Evolutionary conservation across 2,888 invertebrate species (phyloP).

Genomic region (Ichneumoninae sp.): DNA sequence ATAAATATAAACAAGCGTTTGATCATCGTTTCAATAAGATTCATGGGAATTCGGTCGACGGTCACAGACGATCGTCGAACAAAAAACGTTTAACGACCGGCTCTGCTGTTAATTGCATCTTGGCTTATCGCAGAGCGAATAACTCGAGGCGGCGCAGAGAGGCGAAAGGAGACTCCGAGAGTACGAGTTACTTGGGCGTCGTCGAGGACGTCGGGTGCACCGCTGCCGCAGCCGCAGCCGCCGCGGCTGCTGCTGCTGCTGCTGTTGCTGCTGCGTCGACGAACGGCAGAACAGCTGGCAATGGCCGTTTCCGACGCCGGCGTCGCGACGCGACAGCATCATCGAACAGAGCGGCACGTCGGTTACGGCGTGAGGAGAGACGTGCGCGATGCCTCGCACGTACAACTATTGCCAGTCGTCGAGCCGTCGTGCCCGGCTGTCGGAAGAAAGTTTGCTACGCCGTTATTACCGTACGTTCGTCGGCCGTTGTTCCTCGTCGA

Average conservation of each 20-base stretch:
- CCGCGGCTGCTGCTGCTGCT: neutral
- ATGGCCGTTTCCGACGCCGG: slow-evolving; percentile 55
- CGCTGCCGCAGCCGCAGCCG: neutral
- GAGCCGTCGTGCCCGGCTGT: slow-evolving; percentile 64
- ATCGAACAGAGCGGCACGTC: slow-evolving; percentile 14
- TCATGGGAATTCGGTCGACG: neutral
- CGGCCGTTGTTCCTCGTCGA: slow-evolving; percentile 19
- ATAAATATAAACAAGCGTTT: neutral
- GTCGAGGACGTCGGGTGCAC: slow-evolving; percentile 3
- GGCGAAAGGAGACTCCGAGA: neutral
- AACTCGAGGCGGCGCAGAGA: slow-evolving; percentile 4
- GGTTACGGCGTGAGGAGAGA: slow-evolving; percentile 50
- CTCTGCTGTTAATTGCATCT: neutral
- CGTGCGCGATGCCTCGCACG: slow-evolving; percentile 55
- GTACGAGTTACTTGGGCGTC: neutral
- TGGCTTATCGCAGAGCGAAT: neutral
- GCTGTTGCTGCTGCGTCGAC: neutral
- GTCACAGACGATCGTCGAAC: too few relatives aligned
- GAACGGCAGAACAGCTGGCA: slow-evolving; percentile 29
- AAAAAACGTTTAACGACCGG: neutral
- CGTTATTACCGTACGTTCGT: slow-evolving; percentile 20
- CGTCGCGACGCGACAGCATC: slow-evolving; percentile 41
- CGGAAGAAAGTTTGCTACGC: slow-evolving; percentile 43
- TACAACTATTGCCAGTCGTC: slow-evolving; percentile 57
- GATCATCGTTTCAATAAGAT: neutral